phyloP scores from a whole-genome alignment of 2,797 vertebrate species.

The Spinibarbus caldwelli region DNA sequence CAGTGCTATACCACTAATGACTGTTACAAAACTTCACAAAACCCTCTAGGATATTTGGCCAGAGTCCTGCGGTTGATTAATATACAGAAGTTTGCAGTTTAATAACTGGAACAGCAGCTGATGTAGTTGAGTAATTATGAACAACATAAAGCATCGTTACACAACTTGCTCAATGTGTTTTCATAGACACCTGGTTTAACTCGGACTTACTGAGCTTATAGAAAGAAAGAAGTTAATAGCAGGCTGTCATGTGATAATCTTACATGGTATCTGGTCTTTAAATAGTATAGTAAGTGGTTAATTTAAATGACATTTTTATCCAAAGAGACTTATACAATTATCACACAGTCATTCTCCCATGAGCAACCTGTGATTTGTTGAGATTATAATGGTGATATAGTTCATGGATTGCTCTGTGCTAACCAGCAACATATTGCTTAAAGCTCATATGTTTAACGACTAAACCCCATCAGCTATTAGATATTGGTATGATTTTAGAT shows the following conservation, averaged over 20 bases:
- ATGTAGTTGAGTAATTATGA: neutral
- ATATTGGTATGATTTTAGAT: neutral
- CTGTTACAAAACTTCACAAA: neutral
- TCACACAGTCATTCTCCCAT: neutral
- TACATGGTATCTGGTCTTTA: slow-evolving; percentile 4
- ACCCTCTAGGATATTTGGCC: slow-evolving; percentile 16
- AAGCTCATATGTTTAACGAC: too few relatives aligned
- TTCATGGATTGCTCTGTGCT: neutral
- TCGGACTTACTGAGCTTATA: slow-evolving; percentile 12
- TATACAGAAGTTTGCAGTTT: slow-evolving; percentile 26
- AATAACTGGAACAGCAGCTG: slow-evolving; percentile 3
- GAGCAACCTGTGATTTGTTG: neutral
- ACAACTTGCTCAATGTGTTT: slow-evolving; percentile 5
- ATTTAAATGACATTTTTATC: neutral
- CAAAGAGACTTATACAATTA: neutral
- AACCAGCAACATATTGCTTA: neutral
- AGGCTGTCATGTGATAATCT: slow-evolving; percentile 19
- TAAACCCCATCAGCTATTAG: neutral
- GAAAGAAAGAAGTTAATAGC: slow-evolving; percentile 19
- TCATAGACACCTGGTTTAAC: neutral
- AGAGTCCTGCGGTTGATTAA: neutral
- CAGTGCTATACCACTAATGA: neutral
- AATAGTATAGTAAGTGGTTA: neutral
- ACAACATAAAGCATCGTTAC: neutral
- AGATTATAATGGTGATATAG: neutral